Conservation (phyloP, 2,888 invertebrate species). For the Amphipyra tragopoginis region DNA sequence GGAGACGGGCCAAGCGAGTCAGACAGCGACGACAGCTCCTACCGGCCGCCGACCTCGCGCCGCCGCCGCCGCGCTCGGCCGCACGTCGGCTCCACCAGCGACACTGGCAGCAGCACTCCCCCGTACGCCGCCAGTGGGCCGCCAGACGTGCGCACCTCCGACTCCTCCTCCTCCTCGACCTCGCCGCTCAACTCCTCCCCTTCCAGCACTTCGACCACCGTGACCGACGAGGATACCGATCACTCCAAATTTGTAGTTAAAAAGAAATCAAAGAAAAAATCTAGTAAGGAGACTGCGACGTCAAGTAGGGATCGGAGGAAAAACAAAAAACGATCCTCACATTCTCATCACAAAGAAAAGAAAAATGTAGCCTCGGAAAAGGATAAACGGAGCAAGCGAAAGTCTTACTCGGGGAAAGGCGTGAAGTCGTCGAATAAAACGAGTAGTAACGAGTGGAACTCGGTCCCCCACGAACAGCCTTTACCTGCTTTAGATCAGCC, state of each 20-base stretch:
- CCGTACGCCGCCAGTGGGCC: conserved; percentile 18
- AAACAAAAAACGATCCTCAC: conserved; percentile 58
- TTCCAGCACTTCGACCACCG: conserved; percentile 27
- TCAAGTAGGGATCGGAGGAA: conserved; percentile 61
- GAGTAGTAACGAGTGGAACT: conserved; percentile 25
- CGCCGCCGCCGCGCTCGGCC: conserved; percentile 51
- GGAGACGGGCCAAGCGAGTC: conserved; percentile 48
- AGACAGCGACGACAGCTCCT: conserved; percentile 69
- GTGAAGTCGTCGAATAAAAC: conserved; percentile 74
- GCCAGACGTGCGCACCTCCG: conserved; percentile 28
- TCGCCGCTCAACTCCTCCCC: conserved; percentile 39
- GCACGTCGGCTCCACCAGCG: conserved; percentile 28
- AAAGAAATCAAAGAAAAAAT: conserved; percentile 63
- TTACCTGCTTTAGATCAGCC: conserved; percentile 41
- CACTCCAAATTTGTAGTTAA: conserved; percentile 53
- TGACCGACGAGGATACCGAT: conserved; percentile 41
- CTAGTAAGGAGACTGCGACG: conserved; percentile 39
- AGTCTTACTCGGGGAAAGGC: conserved; percentile 75
- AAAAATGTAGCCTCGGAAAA: conserved; percentile 41
- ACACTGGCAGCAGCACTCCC: conserved; percentile 32
- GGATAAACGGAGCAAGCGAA: conserved; percentile 67
- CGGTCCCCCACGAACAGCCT: conserved; percentile 13
- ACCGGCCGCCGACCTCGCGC: conserved; percentile 58
- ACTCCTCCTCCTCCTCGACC: conserved; percentile 45
- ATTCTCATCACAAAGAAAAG: conserved; percentile 59